Evolutionary conservation across 2,888 invertebrate genomes (phyloP).

Genomic region (Morinoia aosen): DNA sequence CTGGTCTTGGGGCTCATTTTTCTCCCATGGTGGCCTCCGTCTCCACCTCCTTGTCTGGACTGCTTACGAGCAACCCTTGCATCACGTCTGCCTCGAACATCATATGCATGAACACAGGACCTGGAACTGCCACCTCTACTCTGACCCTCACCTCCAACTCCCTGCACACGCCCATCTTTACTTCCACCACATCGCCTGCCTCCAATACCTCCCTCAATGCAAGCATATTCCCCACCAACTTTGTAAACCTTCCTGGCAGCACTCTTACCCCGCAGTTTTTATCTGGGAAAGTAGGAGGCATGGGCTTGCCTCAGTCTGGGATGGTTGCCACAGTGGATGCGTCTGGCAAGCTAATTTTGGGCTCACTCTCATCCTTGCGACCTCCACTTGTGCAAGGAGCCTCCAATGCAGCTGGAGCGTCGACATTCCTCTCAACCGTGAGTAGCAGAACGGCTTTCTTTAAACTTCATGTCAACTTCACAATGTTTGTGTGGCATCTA

Average conservation of each 20-base stretch:
- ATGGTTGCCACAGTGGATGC: conserved; percentile 52
- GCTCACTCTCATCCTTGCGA: background rate
- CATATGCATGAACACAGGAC: conserved; percentile 55
- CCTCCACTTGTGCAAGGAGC: background rate
- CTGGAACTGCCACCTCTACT: background rate
- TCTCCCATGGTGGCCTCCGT: background rate
- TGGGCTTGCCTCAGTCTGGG: conserved; percentile 20
- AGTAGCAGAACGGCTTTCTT: background rate
- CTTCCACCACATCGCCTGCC: conserved; percentile 24
- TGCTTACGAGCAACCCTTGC: background rate
- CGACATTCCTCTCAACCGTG: conserved; percentile 21
- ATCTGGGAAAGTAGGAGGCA: background rate
- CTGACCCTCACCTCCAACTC: conserved; percentile 19
- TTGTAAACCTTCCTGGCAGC: conserved; percentile 30
- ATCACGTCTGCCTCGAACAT: conserved; percentile 56
- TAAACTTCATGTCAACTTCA: background rate
- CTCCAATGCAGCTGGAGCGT: background rate
- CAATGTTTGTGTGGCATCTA: too few species aligned
- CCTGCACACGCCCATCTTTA: conserved; percentile 11
- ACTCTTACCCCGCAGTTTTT: conserved; percentile 32
- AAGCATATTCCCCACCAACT: conserved; percentile 22
- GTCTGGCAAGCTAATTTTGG: conserved; percentile 20
- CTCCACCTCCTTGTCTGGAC: background rate
- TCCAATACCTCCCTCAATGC: conserved; percentile 6
- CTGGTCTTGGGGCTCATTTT: conserved; percentile 50